Percentiles rank a stretch among this genome's conserved stretches.
phyloP scores from a whole-genome alignment of 1,140 invertebrate species.

The Drosophila lini region DNA sequence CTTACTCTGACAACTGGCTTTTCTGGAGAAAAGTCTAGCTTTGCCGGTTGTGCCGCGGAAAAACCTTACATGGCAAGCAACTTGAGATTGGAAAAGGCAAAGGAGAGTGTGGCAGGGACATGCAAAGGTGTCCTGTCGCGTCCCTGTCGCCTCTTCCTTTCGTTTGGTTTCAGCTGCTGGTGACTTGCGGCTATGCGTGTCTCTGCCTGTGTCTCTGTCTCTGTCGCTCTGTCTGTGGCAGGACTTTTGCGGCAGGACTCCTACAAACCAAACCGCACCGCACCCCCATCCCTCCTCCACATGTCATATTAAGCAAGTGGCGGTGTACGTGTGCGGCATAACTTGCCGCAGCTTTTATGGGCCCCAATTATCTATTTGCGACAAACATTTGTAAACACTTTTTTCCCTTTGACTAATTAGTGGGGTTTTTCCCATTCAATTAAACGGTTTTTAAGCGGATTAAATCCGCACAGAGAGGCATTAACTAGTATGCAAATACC shows the following conservation, averaged over 20 bases:
- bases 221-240: slow-evolving; percentile 50
- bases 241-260: slow-evolving; percentile 16
- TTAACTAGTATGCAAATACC: neutral
- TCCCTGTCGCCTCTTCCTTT: slow-evolving; percentile 11
- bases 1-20: slow-evolving; percentile 1
- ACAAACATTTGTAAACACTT: slow-evolving; percentile 47
- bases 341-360: slow-evolving; percentile 70
- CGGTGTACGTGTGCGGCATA: slow-evolving; percentile 72
- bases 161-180: slow-evolving; percentile 30
- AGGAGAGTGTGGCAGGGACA: neutral
- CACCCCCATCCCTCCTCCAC: neutral
- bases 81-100: slow-evolving; percentile 2
- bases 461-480: neutral
- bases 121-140: slow-evolving; percentile 16
- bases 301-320: slow-evolving; percentile 78
- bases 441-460: slow-evolving; percentile 4
- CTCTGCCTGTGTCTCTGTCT: neutral
- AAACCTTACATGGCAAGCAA: neutral
- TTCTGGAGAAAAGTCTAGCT: neutral
- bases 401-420: slow-evolving; percentile 56
- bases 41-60: neutral
- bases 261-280: slow-evolving; percentile 14
- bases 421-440: slow-evolving; percentile 24
- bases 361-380: slow-evolving; percentile 42
- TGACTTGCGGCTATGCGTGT: slow-evolving; percentile 64